Conservation (phyloP, 2,797 vertebrate genomes). For the Denticeps clupeoides region DNA sequence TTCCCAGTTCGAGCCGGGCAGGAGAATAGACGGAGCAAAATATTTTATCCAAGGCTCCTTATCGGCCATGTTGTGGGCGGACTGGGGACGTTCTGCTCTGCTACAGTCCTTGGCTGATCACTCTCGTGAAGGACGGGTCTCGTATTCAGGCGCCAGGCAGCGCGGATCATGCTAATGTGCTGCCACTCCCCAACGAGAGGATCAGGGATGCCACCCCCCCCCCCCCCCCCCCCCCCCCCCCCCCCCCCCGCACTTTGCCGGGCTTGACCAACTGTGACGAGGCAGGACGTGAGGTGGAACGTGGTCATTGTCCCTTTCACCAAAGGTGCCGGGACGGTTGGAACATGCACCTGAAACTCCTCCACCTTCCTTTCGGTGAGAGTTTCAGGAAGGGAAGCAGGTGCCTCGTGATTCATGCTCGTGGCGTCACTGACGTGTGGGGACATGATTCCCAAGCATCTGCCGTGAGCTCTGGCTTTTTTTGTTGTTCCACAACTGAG, state of each 20-base stretch:
- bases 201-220: neutral
- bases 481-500: too few relatives aligned
- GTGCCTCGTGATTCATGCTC: too few relatives aligned
- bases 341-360: too few relatives aligned
- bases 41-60: conserved; percentile 34
- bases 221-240: neutral
- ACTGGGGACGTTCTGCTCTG: conserved; percentile 22
- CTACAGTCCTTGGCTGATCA: conserved; percentile 40
- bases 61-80: conserved; percentile 36
- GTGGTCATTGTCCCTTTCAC: too few relatives aligned
- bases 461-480: too few relatives aligned
- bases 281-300: too few relatives aligned
- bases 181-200: conserved; percentile 1
- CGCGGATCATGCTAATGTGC: neutral
- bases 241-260: conserved; percentile 28
- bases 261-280: conserved; percentile 42
- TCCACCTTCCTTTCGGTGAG: conserved; percentile 40
- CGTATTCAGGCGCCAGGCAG: neutral
- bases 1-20: neutral
- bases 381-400: conserved; percentile 15
- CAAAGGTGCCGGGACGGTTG: too few relatives aligned
- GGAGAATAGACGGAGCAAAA: conserved; percentile 15
- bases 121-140: conserved; percentile 42
- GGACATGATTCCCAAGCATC: conserved; percentile 49
- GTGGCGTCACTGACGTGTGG: conserved; percentile 29